phyloP scores from a whole-genome alignment of 1,140 invertebrate genomes.

The Gerris buenoi region DNA sequence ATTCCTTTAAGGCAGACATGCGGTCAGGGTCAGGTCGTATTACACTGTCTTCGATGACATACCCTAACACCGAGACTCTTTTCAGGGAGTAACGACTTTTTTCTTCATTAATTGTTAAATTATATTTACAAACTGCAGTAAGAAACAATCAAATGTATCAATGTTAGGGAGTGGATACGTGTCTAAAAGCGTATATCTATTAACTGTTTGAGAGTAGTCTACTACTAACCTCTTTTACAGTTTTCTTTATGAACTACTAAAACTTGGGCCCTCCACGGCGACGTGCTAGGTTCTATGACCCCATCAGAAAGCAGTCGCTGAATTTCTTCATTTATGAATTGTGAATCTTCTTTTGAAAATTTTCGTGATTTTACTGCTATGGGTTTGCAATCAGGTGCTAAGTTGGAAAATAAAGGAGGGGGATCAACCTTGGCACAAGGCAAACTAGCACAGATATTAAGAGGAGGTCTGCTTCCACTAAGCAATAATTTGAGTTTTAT shows the following conservation, averaged over 20 bases:
- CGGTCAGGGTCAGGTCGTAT: neutral
- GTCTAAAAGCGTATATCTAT: neutral
- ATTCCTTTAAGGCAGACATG: too few species aligned
- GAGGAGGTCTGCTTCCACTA: slow-evolving; percentile 4
- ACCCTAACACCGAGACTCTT: neutral
- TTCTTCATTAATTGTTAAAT: neutral
- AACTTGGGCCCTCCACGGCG: slow-evolving; percentile 10
- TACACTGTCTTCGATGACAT: neutral
- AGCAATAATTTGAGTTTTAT: neutral
- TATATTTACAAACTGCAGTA: neutral
- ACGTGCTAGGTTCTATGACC: slow-evolving; percentile 4
- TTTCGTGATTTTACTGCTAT: slow-evolving; percentile 3
- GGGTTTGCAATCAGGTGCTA: slow-evolving; percentile 3
- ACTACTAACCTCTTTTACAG: slow-evolving; percentile 1
- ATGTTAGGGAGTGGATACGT: slow-evolving; percentile 1
- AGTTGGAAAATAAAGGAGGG: slow-evolving; percentile 1
- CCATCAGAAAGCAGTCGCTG: neutral
- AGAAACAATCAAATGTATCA: neutral
- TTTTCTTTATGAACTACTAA: slow-evolving; percentile 4
- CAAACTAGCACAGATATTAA: neutral
- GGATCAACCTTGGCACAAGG: neutral
- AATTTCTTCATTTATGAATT: slow-evolving; percentile 4
- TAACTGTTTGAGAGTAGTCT: slow-evolving; percentile 1
- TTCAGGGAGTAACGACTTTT: neutral
- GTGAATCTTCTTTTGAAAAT: neutral